Evolutionary conservation across 2,888 invertebrate species (phyloP).

Genomic region (Tiliacea aurago): DNA sequence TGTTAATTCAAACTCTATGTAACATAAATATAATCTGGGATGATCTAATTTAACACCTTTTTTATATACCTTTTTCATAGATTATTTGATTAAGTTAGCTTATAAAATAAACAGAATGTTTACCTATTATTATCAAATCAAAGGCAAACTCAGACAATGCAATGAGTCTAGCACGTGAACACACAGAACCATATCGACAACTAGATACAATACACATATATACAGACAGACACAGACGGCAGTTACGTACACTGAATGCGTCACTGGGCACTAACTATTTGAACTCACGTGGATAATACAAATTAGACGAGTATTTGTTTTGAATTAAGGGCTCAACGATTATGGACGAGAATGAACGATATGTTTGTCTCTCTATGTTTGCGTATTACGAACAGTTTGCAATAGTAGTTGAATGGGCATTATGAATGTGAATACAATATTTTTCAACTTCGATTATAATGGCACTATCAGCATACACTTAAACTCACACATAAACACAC

Average conservation of each 20-base stretch:
- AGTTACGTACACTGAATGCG: conserved; percentile 35
- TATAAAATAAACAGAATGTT: too few species aligned
- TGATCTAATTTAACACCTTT: too few species aligned
- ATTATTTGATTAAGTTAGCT: too few species aligned
- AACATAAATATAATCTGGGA: too few species aligned
- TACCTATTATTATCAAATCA: too few species aligned
- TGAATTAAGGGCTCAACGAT: conserved; percentile 38
- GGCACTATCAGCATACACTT: too few species aligned
- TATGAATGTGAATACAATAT: conserved; percentile 13
- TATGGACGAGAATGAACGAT: conserved; percentile 19
- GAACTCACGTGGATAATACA: conserved; percentile 49
- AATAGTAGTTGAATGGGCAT: conserved; percentile 4
- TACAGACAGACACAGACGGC: conserved; percentile 13
- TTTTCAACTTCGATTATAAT: too few species aligned
- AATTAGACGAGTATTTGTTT: conserved; percentile 56
- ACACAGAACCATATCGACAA: background rate
- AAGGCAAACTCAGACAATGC: too few species aligned
- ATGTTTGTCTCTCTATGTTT: conserved; percentile 16
- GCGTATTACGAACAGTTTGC: background rate
- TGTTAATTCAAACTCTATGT: too few species aligned
- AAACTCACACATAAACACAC: too few species aligned
- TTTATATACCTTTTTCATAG: too few species aligned
- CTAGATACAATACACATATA: background rate
- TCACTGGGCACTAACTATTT: conserved; percentile 57
- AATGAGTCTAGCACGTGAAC: too few species aligned